These are phyloP conservation scores for Ophion ventricosus DNA, from an alignment of 2,888 invertebrate species.

Conservation along the genomic window DNA sequence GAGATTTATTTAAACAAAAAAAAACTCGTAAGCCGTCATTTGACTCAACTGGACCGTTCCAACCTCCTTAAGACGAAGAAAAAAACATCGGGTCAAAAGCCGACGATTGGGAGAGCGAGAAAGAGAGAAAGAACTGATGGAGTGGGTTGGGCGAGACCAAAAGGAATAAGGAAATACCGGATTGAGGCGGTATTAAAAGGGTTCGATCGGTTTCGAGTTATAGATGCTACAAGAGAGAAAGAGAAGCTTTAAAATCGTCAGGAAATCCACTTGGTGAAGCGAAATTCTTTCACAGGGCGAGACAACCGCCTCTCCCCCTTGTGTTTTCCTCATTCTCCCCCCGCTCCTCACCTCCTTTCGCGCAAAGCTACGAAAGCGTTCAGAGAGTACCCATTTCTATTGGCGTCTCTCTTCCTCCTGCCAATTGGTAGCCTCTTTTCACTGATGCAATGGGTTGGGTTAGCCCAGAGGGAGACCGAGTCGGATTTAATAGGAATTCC, in stretches of 20 bases:
- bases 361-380: conserved; percentile 21
- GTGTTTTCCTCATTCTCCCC: conserved; percentile 4
- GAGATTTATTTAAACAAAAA: too few species aligned
- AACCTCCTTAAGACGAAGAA: background rate
- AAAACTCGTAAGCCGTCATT: too few species aligned
- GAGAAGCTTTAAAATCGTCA: conserved; percentile 39
- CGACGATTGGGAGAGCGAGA: conserved; percentile 2
- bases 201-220: conserved; percentile 54
- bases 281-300: conserved; percentile 27
- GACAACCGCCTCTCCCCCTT: background rate
- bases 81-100: background rate
- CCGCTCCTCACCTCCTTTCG: conserved; percentile 25
- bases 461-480: conserved; percentile 62
- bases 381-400: conserved; percentile 14
- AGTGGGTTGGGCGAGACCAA: conserved; percentile 34
- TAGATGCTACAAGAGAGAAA: conserved; percentile 46
- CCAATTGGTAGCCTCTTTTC: conserved; percentile 59
- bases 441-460: conserved; percentile 31
- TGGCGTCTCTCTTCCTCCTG: conserved; percentile 20
- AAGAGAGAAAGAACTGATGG: conserved; percentile 28
- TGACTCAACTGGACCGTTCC: too few species aligned
- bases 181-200: conserved; percentile 58
- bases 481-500: conserved; percentile 72
- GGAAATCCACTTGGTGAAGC: conserved; percentile 29
- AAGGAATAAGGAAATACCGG: conserved; percentile 46